phyloP scores from a whole-genome alignment of 2,113 vertebrate species.

The Speoplatyrhinus poulsoni region DNA sequence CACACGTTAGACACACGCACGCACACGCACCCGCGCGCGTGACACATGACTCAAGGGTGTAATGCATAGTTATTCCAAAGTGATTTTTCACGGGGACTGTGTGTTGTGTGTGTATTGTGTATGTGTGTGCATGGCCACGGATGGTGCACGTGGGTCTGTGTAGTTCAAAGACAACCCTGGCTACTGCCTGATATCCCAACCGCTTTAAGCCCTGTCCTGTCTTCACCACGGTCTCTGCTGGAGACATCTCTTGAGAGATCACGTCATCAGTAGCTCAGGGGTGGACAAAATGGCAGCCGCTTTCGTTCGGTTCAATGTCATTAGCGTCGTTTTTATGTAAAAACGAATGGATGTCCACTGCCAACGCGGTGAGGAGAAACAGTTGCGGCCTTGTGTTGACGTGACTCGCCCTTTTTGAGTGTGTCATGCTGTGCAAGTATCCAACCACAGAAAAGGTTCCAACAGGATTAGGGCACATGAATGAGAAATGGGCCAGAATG shows the following conservation, averaged over 20 bases:
- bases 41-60: constrained; percentile 46
- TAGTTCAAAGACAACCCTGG: constrained; percentile 64
- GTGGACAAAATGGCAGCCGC: constrained; percentile 31
- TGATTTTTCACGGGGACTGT: constrained; percentile 71
- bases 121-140: constrained; percentile 30
- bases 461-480: too few relatives aligned
- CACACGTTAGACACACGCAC: neutral
- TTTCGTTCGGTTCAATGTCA: constrained; percentile 10
- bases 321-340: constrained; percentile 16
- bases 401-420: too few relatives aligned
- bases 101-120: constrained; percentile 51
- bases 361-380: constrained; percentile 1
- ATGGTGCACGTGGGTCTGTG: constrained; percentile 60
- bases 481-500: too few relatives aligned
- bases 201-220: constrained; percentile 29
- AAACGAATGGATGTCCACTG: neutral
- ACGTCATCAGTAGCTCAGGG: constrained; percentile 49
- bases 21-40: too few relatives aligned
- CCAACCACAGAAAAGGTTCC: too few relatives aligned
- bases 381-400: neutral
- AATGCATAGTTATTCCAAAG: constrained; percentile 66
- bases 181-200: constrained; percentile 64
- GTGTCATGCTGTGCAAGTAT: too few relatives aligned
- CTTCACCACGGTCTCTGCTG: constrained; percentile 43
- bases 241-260: constrained; percentile 47